Conservation (phyloP, 53 echinoderm and acorn worm species). For the Stichopus horrens region DNA sequence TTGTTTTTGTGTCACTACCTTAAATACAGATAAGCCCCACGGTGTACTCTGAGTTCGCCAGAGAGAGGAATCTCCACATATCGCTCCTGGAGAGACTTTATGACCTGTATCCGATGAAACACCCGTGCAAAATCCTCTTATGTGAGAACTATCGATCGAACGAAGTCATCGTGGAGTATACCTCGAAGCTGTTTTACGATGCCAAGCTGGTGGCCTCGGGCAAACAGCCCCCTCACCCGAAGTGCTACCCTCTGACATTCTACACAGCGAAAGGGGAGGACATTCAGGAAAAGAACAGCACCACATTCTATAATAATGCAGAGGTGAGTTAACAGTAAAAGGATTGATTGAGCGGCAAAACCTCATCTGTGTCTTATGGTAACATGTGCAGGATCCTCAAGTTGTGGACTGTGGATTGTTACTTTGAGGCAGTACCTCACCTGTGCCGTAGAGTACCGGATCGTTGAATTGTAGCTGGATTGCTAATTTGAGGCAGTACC, state of each 20-base stretch:
- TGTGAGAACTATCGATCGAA: slow-evolving; percentile 99
- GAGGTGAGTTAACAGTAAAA: slow-evolving; percentile 61
- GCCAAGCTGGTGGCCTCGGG: slow-evolving; percentile 80
- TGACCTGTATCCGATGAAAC: slow-evolving; percentile 84
- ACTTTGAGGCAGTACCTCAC: no score
- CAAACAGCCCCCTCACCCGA: slow-evolving; percentile 77
- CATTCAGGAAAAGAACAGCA: slow-evolving; percentile 97
- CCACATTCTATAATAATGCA: slow-evolving; percentile 90
- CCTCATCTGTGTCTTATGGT: no score
- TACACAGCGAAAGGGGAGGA: slow-evolving; percentile 97
- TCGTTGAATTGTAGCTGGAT: no score
- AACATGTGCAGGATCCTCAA: no score
- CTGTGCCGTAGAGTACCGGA: no score
- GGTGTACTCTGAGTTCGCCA: slow-evolving; percentile 88
- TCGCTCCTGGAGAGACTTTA: slow-evolving; percentile 93
- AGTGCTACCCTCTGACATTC: slow-evolving; percentile 83
- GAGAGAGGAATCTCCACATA: slow-evolving; percentile 87
- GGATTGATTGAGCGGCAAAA: no score
- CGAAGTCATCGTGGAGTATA: slow-evolving; percentile 93
- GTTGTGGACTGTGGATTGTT: no score
- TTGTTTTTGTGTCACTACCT: not conserved
- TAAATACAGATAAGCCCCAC: slow-evolving; percentile 82
- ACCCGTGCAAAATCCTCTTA: slow-evolving; percentile 95
- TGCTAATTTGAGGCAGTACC: no score
- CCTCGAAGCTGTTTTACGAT: slow-evolving; percentile 91